Base-by-base conservation (phyloP, 2,797 vertebrate genomes). In the Trachops cirrhosus region DNA sequence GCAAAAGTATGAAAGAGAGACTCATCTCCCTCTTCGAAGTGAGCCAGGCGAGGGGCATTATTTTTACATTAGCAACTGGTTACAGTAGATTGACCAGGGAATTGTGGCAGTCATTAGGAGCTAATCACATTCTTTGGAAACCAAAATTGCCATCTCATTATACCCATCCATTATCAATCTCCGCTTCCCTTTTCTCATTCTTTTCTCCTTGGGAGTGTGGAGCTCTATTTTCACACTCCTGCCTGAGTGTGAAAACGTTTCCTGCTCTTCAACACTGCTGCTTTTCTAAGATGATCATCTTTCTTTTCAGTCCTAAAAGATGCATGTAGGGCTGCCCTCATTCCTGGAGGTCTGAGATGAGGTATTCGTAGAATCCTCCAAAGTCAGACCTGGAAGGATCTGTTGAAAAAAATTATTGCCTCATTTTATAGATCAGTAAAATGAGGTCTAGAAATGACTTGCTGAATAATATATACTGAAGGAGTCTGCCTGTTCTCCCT, bases 1-100 rank as follows among this genome's bases (percentile, higher is more conserved):
- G 97, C 97, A 93, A 97, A 96, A 97, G 96, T 96, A 97, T 94
- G 96, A 97, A 97, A 98, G 71, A 41, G 87, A 98, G 89, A 88
- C 75, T 97, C 96, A 96, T 98, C 98, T 98, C 96, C 82, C 80
- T 98, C 98, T 98, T 98, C 98, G 98, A 98, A 98, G 98, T 57
- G 82, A 52, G n/a, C 95, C 93, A 93, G 89, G 97, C 96, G 94
- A 97, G 89, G 84, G 94, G 94, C 54, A 97, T 98, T 98, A 97
- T 98, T 98, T 98, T 97, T 96, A 85, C 94, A 97, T 97, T 98
- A 96, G 97, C 90, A 93, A 96, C 74, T 95, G 97, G 98, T 98
- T 97, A 98, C 93, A 98, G 97, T 95, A 98, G 97, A 98, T 98
- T 98, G 98, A 98, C 96, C 96, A 97, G 94, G 97, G 96, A 98